Base-by-base conservation (phyloP, 2,797 vertebrate genomes). In the Lacerta bilineata region DNA sequence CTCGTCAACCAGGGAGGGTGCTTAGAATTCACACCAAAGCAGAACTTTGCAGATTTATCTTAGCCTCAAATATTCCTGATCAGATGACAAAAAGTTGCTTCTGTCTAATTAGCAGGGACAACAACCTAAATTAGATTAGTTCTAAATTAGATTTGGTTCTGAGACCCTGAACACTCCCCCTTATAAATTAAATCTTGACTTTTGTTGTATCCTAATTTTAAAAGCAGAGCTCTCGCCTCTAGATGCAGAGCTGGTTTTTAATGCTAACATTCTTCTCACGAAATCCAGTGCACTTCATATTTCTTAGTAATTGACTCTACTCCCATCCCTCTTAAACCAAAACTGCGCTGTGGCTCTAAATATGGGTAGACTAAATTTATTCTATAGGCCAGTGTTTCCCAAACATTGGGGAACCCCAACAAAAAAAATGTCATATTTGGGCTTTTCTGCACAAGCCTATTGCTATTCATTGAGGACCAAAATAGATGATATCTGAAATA, bases 281-380 rank as follows among this genome's bases (percentile, higher is more conserved):
- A 17, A 77, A 29, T 68, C 50, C 11, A 80, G 4, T 72, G n/a
- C 66, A 59, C 1, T 80, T 87, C 11, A 55, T 80, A 39, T 59
- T 61, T 59, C 33, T 76, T 41, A 29, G 50, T 20, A 29, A 64
- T 64, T 77, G 39, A 20, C 39, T 77, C 39, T 36, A 8, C 74
- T 77, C 17, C 27, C 17, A 41, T 23, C 3, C 25, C 77, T n/a
- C 46, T 80, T 80, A 80, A 87, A 59, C 18, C 36, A 27, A 72
- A 80, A 71, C n/a, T 39, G 46, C 1, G 59, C 36, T 29, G 39
- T 68, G 64, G 36, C 36, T 71, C 7, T 77, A 84, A 55, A 25
- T 84, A 33, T 43, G 66, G 66, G 66, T 25, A 84, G 82, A 7
- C 10, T 59, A 84, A 88, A 64, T 78, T 80, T 74, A 80, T 36